These are phyloP conservation scores for Notothenia coriiceps DNA, from an alignment of 2,113 vertebrate genomes.

Conservation along the genomic window DNA sequence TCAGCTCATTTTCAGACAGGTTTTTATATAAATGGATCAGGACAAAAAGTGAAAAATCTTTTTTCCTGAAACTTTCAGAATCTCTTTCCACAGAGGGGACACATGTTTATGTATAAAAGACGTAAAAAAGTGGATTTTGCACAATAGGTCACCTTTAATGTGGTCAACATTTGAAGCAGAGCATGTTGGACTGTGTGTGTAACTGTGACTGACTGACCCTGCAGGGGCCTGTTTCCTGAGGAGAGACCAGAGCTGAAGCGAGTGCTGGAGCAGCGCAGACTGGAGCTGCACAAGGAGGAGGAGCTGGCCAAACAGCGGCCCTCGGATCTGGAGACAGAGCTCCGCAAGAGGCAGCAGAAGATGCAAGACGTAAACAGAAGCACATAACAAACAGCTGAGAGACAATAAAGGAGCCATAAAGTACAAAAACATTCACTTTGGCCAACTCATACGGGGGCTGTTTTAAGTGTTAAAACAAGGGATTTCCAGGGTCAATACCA, in stretches of 20 bases:
- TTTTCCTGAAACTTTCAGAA: too few species aligned
- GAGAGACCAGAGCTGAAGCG: constrained; percentile 83
- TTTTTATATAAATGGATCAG: too few species aligned
- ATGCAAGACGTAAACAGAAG: constrained; percentile 78
- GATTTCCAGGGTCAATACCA: too few species aligned
- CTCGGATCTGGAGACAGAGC: constrained; percentile 85
- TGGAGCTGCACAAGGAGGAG: constrained; percentile 81
- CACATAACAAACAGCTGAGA: neutral
- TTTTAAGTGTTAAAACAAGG: too few species aligned
- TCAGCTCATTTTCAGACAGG: too few species aligned
- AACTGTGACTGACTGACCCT: constrained; percentile 20
- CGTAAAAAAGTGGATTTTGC: too few species aligned
- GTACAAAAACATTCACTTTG: neutral
- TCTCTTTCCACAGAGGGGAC: too few species aligned
- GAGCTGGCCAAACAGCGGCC: constrained; percentile 77
- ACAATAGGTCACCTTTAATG: too few species aligned
- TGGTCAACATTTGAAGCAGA: neutral
- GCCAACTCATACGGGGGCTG: neutral
- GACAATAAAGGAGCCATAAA: neutral
- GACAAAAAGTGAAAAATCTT: too few species aligned
- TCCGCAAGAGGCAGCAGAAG: constrained; percentile 85
- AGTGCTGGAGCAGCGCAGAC: constrained; percentile 81
- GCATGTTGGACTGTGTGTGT: neutral
- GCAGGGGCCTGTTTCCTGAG: constrained; percentile 81
- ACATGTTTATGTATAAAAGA: too few species aligned